Base-by-base conservation (phyloP, 2,113 vertebrate species). In the Ctenodactylus gundi region DNA sequence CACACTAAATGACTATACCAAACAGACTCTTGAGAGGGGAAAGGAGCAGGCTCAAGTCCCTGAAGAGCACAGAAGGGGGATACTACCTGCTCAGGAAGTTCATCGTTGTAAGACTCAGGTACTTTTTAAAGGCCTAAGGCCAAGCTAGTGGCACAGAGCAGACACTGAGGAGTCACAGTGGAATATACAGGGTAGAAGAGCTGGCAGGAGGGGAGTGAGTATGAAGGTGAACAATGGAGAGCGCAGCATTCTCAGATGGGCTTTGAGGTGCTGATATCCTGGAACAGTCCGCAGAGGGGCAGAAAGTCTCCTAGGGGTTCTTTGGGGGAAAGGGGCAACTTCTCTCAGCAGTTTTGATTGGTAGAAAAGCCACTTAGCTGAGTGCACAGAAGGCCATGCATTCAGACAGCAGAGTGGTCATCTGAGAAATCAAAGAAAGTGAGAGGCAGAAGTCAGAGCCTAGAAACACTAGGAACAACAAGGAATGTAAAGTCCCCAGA, bases 61-160 rank as follows among this genome's bases (percentile, higher is more conserved):
- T 80, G 90, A 93, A 95, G 60, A 87, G 44, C 85, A 90, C 64
- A 94, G 91, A 93, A 91, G 78, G 29, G 85, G 58, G 73, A 94
- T 81, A 77, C 68, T 84, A 83, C 85, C 93, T 96, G 70, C 85
- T 92, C 53, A 85, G 94, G 39, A 96, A 97, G 49, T 92, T 96
- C 95, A 94, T 93, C 41, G 49, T 93, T 73, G 57, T 82, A 92
- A 93, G 90, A 97, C 87, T 96, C 31, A 15, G 93, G 46, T 96
- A 93, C 90, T 95, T 90, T 76, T 88, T 83, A 81, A 93, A 90
- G 78, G 88, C 88, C 88, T 68, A 92, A 36, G 82, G 85, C 76
- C 62, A 90, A 94, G 53, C 85, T 67, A 91, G 60, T 80, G 88
- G 85, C 90, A 93, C 64, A 93, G 39, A 92, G 90, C 8, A 94